These are phyloP conservation scores for Callipepla squamata DNA, from an alignment of 2,113 vertebrate genomes.

Conservation along the genomic window DNA sequence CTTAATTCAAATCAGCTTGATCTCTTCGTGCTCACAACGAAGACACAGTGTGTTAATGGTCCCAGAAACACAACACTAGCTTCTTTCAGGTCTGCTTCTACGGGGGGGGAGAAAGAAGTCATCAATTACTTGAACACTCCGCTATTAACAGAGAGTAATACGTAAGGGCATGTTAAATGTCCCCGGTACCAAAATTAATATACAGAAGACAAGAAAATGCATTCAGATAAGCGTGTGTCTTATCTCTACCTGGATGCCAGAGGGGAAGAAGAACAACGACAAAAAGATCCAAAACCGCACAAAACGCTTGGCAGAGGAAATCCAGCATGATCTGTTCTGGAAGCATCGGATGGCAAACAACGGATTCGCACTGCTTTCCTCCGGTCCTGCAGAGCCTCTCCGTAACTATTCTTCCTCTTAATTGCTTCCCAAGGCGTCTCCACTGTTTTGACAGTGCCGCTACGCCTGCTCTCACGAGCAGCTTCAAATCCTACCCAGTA, in stretches of 20 bases:
- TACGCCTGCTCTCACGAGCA: accelerated
- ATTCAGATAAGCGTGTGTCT: background rate
- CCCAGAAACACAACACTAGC: background rate
- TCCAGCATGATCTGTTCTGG: background rate
- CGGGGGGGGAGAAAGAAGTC: no score
- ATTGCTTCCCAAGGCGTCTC: background rate
- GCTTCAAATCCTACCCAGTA: background rate
- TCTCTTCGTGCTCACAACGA: background rate
- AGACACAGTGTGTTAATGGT: background rate
- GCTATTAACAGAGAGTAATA: background rate
- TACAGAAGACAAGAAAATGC: background rate
- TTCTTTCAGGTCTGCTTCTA: background rate
- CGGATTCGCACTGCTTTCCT: background rate
- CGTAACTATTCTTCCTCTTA: background rate
- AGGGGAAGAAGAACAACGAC: background rate
- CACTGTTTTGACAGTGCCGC: background rate
- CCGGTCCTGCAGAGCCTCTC: background rate
- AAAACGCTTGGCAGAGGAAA: accelerated
- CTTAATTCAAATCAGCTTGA: background rate
- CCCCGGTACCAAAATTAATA: background rate
- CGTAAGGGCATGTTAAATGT: background rate
- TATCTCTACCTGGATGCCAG: background rate
- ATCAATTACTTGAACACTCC: background rate
- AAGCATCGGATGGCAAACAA: background rate
- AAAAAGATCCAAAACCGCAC: no score